Conservation (phyloP, 1,140 invertebrate genomes). For the Sycobia sp. region DNA sequence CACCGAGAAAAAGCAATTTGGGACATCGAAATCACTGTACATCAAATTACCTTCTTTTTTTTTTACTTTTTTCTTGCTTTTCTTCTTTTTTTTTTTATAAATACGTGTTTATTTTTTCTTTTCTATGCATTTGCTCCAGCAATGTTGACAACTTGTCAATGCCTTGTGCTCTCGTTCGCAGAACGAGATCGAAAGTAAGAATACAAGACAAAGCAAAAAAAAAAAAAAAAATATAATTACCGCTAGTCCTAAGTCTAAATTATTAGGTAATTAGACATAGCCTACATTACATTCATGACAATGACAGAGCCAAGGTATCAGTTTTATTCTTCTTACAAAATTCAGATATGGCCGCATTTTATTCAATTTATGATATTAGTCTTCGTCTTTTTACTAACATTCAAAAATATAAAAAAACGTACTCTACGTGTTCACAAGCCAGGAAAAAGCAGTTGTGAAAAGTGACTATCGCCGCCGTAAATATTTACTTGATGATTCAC, state of each 20-base stretch:
- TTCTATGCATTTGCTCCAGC: too few relatives aligned
- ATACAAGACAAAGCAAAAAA: conserved; percentile 25
- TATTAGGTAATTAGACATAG: conserved; percentile 47
- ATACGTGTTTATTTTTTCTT: too few relatives aligned
- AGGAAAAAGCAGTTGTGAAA: conserved; percentile 27
- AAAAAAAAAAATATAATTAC: conserved; percentile 28
- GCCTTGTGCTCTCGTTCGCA: conserved; percentile 5
- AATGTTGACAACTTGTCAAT: conserved; percentile 9
- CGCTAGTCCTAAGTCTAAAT: conserved; percentile 31
- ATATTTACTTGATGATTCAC: conserved; percentile 19
- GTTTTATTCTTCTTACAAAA: conserved; percentile 39
- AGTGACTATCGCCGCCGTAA: conserved; percentile 9
- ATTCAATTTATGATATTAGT: conserved; percentile 27
- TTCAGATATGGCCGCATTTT: conserved; percentile 54
- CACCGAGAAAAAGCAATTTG: conserved; percentile 48
- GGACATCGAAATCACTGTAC: conserved; percentile 41
- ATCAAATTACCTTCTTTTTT: conserved; percentile 47
- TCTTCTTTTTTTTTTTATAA: conserved; percentile 4
- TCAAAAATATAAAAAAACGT: conserved; percentile 22
- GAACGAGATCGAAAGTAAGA: conserved; percentile 24
- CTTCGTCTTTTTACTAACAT: conserved; percentile 8
- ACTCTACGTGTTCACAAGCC: background rate
- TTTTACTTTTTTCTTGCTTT: conserved; percentile 29
- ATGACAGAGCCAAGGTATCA: conserved; percentile 45
- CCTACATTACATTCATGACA: conserved; percentile 42